Conservation (phyloP, 2,113 vertebrate species). For the Oncorhynchus masou region DNA sequence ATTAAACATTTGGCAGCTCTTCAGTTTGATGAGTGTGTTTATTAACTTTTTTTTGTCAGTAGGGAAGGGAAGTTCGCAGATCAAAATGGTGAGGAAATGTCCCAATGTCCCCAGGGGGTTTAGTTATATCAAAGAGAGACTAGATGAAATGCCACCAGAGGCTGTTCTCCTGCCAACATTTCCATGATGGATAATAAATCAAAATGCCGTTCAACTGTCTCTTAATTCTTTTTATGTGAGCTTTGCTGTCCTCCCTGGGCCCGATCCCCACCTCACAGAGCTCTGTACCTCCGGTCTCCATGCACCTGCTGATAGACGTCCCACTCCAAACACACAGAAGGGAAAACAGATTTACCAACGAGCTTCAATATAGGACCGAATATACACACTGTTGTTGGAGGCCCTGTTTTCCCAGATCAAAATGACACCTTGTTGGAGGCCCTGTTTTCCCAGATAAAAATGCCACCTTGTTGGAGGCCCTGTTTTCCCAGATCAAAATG, state of each 20-base stretch:
- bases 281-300: background rate
- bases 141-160: conserved; percentile 24
- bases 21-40: conserved; percentile 19
- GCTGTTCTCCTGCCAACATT: conserved; percentile 28
- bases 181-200: conserved; percentile 43
- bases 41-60: conserved; percentile 7
- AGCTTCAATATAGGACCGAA: background rate
- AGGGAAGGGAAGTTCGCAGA: conserved; percentile 6
- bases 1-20: background rate
- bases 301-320: conserved; percentile 19
- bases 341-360: conserved; percentile 2
- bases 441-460: too few relatives aligned
- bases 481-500: too few relatives aligned
- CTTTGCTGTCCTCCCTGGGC: background rate
- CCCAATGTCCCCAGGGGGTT: conserved; percentile 22
- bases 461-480: too few relatives aligned
- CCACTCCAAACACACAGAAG: background rate
- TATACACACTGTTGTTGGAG: conserved; percentile 3
- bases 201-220: conserved; percentile 44
- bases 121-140: conserved; percentile 33
- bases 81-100: conserved; percentile 32
- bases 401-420: conserved; percentile 34
- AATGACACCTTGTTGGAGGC: too few relatives aligned
- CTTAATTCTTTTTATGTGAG: conserved; percentile 34
- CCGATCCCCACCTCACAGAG: background rate